Percentiles rank a stretch among this genome's conserved stretches.
Conservation (phyloP, 2,113 vertebrate species). For the Petrocephalus zakoni region DNA sequence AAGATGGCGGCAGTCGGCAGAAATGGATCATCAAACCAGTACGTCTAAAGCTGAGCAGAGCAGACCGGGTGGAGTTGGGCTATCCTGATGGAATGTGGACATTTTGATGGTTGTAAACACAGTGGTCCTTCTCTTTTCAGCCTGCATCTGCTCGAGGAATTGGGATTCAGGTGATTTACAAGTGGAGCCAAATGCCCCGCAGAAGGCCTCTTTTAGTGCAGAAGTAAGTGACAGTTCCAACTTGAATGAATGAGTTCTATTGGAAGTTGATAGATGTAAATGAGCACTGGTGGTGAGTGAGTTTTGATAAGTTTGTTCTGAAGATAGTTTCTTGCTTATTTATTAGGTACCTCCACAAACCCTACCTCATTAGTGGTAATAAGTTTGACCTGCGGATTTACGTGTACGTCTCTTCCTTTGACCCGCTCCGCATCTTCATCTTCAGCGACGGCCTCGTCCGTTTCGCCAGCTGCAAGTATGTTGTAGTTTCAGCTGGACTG, state of each 20-base stretch:
- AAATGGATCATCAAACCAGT: conserved; percentile 99
- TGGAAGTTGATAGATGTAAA: background rate
- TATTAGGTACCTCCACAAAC: conserved; percentile 87
- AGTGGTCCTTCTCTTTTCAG: conserved; percentile 49
- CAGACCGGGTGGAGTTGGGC: background rate
- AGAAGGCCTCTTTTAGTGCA: conserved; percentile 88
- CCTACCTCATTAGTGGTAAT: conserved; percentile 95
- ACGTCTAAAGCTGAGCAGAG: background rate
- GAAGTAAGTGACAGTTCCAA: conserved; percentile 62
- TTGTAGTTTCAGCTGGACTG: background rate
- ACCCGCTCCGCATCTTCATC: conserved; percentile 89
- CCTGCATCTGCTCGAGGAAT: conserved; percentile 91
- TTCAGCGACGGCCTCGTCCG: conserved; percentile 93
- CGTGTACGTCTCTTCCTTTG: conserved; percentile 87
- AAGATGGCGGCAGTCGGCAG: conserved; percentile 71
- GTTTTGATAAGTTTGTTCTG: background rate
- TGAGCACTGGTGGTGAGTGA: background rate
- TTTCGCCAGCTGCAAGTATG: conserved; percentile 98
- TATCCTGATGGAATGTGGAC: background rate
- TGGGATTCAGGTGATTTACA: conserved; percentile 98
- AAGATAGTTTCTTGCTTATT: background rate
- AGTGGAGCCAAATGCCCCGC: conserved; percentile 93
- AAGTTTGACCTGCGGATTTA: conserved; percentile 97
- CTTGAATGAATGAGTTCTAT: background rate
- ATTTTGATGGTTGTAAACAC: background rate